Base-by-base conservation (phyloP, 2,797 vertebrate genomes). In the Oreochromis mossambicus region DNA sequence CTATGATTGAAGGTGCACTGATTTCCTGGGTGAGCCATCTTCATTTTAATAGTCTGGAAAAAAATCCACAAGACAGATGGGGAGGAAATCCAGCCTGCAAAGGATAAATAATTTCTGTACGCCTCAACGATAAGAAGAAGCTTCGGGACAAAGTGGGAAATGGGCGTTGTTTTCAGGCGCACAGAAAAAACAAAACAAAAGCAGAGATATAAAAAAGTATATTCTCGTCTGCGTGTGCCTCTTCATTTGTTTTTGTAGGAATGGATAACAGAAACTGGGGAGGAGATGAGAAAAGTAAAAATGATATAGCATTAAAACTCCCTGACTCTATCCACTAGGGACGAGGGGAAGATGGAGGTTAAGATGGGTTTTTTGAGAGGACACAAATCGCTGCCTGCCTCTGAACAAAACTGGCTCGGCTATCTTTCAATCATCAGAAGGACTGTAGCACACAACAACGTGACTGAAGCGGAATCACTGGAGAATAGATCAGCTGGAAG, bases 361-460 rank as follows among this genome's bases (percentile, higher is more conserved):
- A 56, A 81, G 21, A 83, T 81, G 52, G 32, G 34, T 87, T 86
- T 92, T 79, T 87, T 86, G 78, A 54, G 75, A 85, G 86, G 79
- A 93, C 19, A 56, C 83, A 77, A 91, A 85, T 90, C 21, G 81
- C 58, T 1, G 38, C 48, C 81, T 80, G 86, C 83, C 78, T 89
- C 78, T 83, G 83, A 86, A 91, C 91, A 79, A 83, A 92, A 91
- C 80, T 55, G 80, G 43, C 82, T 58, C 38, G 11, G 43, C 43
- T 81, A 90, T 91, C 82, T 92, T 93, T 91, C 87, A 88, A 91
- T 92, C 87, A 92, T 92, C 77, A 79, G 82, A 88, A 21, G 55
- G 85, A 87, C 17, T n/a, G 32, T 14, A 51, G 81, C 75, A 5
- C 76, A 79, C 50, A 85, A 84, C 77, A 89, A 88, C 21, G 4